Base-by-base conservation (phyloP, 2,797 vertebrate species). In the Spinus olivaceus region DNA sequence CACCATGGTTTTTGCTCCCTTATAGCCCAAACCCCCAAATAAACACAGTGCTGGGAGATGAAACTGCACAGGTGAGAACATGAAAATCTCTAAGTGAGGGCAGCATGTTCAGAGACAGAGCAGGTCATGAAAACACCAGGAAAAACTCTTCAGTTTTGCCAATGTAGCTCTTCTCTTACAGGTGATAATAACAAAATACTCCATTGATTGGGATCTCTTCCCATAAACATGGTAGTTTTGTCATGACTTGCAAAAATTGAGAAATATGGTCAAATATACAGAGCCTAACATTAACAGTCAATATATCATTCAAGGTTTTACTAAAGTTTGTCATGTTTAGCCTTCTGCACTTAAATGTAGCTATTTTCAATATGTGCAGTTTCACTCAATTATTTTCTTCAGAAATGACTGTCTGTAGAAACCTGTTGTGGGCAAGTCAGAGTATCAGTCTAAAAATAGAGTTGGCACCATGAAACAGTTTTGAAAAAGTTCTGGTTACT, bases 171-270 rank as follows among this genome's bases (percentile, higher is more conserved):
- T 64, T 69, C 44, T 25, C 61, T 83, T 56, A 53, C 4, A 35
- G 20, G 18, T 60, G 63, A 51, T 27, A 72, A 30, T 9, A 69
- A 46, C 10, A 49, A 50, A 65, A 27, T 10, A 46, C 19, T 76
- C 70, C 21, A 22, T 1, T 37, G 12, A 59, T 14, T 14, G 1
- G 8, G 9, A 67, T 73, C 6, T 47, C 28, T 35, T 47, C 69
- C 46, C 20, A 25, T 28, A 41, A 80, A 89, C 27, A 32, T 2
- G 7, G 19, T 0, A 0, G 1, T 49, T 79, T 66, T 69, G 24
- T 44, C 35, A 37, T 8, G 19, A 73, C 47, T 49, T 6, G 27
- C 23, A 61, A 44, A 69, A 69, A 59, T 3, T 14, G 53, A 89
- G 41, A 91, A 88, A 23, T 35, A 82, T 4, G 10, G 42, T 39